phyloP scores from a whole-genome alignment of 2,797 vertebrate species.

The Falco naumanni region DNA sequence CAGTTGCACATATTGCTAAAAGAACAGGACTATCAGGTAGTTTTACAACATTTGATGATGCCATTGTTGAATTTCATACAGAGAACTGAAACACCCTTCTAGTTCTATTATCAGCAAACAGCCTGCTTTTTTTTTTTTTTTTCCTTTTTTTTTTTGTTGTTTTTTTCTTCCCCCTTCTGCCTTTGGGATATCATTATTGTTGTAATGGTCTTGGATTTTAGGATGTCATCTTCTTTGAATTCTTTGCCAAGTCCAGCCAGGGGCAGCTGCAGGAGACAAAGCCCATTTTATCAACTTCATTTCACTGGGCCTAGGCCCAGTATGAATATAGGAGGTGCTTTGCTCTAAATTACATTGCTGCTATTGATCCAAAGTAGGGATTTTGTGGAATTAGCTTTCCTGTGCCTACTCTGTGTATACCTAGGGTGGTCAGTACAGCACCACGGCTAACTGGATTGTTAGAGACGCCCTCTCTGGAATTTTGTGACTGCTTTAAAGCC shows the following conservation, averaged over 20 bases:
- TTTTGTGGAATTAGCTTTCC: not conserved
- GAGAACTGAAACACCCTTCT: not conserved
- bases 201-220: not conserved
- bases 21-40: not conserved
- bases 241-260: not conserved
- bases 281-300: not conserved
- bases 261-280: not conserved
- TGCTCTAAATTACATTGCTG: not conserved
- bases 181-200: not conserved
- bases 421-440: not conserved
- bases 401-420: accelerated
- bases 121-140: not conserved
- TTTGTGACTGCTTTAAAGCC: not conserved
- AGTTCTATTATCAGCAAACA: not conserved
- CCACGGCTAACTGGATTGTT: not conserved
- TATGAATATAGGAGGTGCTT: not conserved
- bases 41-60: not conserved
- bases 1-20: not conserved
- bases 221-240: not conserved
- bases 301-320: not conserved
- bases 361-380: not conserved
- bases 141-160: not conserved
- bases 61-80: not conserved
- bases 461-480: not conserved
- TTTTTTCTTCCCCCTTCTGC: not conserved